Percentiles rank a stretch among this genome's conserved stretches.
phyloP scores from a whole-genome alignment of 2,888 invertebrate species.

The Stomorhina lunata region DNA sequence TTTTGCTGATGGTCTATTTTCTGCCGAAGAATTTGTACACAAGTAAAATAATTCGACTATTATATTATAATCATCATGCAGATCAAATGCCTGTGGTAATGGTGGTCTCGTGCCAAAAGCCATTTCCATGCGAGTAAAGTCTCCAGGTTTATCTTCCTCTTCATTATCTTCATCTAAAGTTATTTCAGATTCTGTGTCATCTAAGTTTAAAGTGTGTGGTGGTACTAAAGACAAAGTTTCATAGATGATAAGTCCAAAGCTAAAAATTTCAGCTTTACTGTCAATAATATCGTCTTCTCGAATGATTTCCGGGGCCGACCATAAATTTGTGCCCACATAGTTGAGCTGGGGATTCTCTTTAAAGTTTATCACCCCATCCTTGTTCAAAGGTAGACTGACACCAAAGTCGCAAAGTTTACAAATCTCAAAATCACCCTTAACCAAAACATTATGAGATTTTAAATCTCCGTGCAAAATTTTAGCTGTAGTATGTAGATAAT shows the following conservation, averaged over 20 bases:
- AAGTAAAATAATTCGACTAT: conserved; percentile 86
- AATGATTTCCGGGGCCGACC: conserved; percentile 90
- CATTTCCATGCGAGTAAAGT: conserved; percentile 61
- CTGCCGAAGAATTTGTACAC: conserved; percentile 84
- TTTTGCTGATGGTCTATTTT: conserved; percentile 83
- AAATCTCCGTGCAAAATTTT: conserved; percentile 90
- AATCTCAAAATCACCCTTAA: conserved; percentile 87
- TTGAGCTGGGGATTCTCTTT: conserved; percentile 80
- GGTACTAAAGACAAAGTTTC: conserved; percentile 89
- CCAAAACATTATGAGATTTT: conserved; percentile 90
- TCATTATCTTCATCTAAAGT: conserved; percentile 28
- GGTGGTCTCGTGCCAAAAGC: conserved; percentile 85
- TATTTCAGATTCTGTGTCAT: conserved; percentile 29
- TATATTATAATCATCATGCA: conserved; percentile 82
- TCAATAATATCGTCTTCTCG: conserved; percentile 83
- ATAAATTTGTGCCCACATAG: conserved; percentile 87
- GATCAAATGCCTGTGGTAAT: conserved; percentile 83
- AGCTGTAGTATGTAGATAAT: conserved; percentile 88
- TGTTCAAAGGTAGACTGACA: conserved; percentile 86
- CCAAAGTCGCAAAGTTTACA: conserved; percentile 93
- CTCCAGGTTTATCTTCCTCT: background rate
- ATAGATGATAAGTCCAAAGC: conserved; percentile 89
- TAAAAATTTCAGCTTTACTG: conserved; percentile 88
- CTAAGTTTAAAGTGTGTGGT: conserved; percentile 82
- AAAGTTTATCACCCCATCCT: conserved; percentile 83